These are phyloP conservation scores for Drosophila mimetica DNA, from an alignment of 2,888 invertebrate genomes.

Conservation along the genomic window DNA sequence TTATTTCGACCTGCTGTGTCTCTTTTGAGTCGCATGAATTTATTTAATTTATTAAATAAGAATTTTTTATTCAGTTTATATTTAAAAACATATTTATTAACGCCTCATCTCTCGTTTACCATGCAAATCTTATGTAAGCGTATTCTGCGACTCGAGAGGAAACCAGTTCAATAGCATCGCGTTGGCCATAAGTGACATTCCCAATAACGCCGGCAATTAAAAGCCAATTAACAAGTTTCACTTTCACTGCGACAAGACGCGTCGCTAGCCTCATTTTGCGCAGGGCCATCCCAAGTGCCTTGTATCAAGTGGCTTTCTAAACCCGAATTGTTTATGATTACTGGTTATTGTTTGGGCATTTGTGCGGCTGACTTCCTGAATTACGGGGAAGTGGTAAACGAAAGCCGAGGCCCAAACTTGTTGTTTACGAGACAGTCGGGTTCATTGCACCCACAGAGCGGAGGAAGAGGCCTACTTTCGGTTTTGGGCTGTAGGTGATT, in stretches of 20 bases:
- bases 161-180: constrained; percentile 41
- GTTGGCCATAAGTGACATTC: constrained; percentile 42
- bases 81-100: background rate
- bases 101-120: background rate
- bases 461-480: constrained; percentile 56
- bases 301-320: constrained; percentile 47
- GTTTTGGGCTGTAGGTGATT: constrained; percentile 57
- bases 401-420: constrained; percentile 26
- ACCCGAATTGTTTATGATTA: constrained; percentile 31
- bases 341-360: constrained; percentile 30
- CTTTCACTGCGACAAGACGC: constrained; percentile 63
- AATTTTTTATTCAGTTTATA: background rate
- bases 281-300: constrained; percentile 14
- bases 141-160: background rate
- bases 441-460: constrained; percentile 64
- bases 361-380: constrained; percentile 32
- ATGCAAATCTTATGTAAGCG: constrained; percentile 8
- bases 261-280: constrained; percentile 12
- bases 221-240: constrained; percentile 78
- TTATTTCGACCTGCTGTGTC: background rate
- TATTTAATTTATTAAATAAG: background rate
- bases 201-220: constrained; percentile 59
- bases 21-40: background rate
- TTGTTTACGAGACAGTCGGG: constrained; percentile 32
- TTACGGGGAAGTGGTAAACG: constrained; percentile 35